These are phyloP conservation scores for Drosophila triauraria DNA, from an alignment of 1,140 invertebrate genomes.

Conservation along the genomic window DNA sequence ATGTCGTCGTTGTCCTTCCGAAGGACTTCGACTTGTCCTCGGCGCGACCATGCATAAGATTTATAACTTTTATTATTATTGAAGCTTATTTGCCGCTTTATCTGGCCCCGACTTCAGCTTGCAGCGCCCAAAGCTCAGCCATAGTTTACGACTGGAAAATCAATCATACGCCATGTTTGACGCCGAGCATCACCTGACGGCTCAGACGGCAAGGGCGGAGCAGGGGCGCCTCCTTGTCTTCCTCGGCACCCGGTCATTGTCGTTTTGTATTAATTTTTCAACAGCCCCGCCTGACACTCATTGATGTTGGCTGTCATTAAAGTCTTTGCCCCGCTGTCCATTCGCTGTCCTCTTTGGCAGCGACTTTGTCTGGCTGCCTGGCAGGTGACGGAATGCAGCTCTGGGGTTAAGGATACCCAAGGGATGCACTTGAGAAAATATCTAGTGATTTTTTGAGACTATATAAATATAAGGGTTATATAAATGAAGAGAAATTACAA, in stretches of 20 bases:
- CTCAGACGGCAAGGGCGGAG: not conserved
- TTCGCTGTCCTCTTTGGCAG: slow-evolving; percentile 53
- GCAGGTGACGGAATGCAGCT: slow-evolving; percentile 31
- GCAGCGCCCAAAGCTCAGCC: slow-evolving; percentile 24
- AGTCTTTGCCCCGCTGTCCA: slow-evolving; percentile 52
- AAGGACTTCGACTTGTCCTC: slow-evolving; percentile 39
- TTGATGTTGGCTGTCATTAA: slow-evolving; percentile 69
- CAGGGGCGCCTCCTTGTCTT: slow-evolving; percentile 1
- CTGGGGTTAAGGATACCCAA: slow-evolving; percentile 19
- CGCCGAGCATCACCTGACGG: slow-evolving; percentile 46
- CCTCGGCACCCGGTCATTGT: slow-evolving; percentile 31
- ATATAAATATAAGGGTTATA: not conserved
- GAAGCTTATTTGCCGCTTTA: slow-evolving; percentile 79
- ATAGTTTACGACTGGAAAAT: slow-evolving; percentile 75
- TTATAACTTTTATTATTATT: slow-evolving; percentile 85
- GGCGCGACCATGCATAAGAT: slow-evolving; percentile 72
- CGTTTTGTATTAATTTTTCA: slow-evolving; percentile 75
- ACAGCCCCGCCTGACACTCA: slow-evolving; percentile 60
- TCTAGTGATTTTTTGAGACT: not conserved
- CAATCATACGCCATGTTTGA: slow-evolving; percentile 80
- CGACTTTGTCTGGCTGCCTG: slow-evolving; percentile 18
- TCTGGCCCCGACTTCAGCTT: slow-evolving; percentile 54
- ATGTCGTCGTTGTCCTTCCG: slow-evolving; percentile 66
- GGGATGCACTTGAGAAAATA: slow-evolving; percentile 11
- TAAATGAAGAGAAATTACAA: too few relatives aligned